Evolutionary conservation across 2,113 vertebrate genomes (phyloP).

Genomic region (Acrocephalus arundinaceus): DNA sequence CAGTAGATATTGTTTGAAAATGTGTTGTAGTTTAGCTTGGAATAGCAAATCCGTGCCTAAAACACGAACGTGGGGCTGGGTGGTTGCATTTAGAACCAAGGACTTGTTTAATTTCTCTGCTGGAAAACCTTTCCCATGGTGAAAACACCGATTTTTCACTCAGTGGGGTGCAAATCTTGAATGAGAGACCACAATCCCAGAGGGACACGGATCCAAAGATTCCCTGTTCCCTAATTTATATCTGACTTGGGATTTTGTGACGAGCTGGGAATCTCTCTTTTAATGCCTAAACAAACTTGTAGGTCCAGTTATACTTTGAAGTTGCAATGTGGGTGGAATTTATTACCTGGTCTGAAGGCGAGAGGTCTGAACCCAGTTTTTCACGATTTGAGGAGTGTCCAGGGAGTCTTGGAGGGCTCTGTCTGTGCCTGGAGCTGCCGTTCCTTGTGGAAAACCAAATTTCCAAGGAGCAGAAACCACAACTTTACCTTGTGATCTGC

Average conservation of each 20-base stretch:
- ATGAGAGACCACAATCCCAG: neutral
- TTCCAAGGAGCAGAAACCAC: neutral
- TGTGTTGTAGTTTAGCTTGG: neutral
- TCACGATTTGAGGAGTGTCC: neutral
- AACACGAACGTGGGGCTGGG: neutral
- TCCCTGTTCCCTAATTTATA: neutral
- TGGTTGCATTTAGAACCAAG: accelerated
- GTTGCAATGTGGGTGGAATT: conserved; percentile 20
- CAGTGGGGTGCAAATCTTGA: neutral
- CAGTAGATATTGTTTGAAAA: neutral
- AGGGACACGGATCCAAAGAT: neutral
- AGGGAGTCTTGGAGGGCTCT: neutral
- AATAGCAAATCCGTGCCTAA: neutral
- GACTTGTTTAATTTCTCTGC: neutral
- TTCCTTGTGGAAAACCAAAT: neutral
- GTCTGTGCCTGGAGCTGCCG: neutral
- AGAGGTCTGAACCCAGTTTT: neutral
- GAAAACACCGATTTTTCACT: neutral
- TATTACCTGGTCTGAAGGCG: neutral
- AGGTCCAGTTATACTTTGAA: neutral
- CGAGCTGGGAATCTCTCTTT: neutral
- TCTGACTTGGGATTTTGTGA: neutral
- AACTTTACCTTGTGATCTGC: neutral
- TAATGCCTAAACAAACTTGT: neutral
- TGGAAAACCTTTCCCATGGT: neutral